These are phyloP conservation scores for Laupala kohalensis DNA, from an alignment of 1,140 invertebrate genomes.

Conservation along the genomic window DNA sequence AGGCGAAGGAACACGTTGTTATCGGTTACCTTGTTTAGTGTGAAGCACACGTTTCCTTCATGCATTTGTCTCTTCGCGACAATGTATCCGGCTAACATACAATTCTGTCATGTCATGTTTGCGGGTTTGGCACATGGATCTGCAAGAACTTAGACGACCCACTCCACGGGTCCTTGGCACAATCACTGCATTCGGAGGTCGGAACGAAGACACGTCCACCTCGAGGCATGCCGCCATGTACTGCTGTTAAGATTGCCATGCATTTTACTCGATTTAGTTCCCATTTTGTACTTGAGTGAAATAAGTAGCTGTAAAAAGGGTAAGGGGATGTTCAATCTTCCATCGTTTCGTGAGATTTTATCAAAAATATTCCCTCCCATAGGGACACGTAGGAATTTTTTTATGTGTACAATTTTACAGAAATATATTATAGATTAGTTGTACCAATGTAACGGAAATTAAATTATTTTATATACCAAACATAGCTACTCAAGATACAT, in stretches of 20 bases:
- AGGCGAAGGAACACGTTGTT: not conserved
- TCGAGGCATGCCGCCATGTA: not conserved
- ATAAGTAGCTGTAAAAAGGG: not conserved
- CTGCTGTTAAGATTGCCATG: not conserved
- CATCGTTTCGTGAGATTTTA: not conserved
- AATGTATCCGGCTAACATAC: not conserved
- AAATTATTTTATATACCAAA: not conserved
- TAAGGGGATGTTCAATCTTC: not conserved
- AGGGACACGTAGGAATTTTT: not conserved
- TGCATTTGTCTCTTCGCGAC: not conserved
- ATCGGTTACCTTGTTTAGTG: not conserved
- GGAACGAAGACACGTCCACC: not conserved
- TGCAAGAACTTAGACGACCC: not conserved
- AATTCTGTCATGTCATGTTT: not conserved
- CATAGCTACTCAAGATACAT: not conserved
- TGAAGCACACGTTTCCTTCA: not conserved
- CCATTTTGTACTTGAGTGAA: not conserved
- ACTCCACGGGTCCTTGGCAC: not conserved
- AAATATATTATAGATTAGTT: not conserved
- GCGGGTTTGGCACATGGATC: not conserved
- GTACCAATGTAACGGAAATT: not conserved
- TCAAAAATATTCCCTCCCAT: not conserved
- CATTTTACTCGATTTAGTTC: not conserved
- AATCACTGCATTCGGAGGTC: not conserved
- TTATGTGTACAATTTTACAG: not conserved